Percentiles rank a stretch among this genome's conserved stretches.
Conservation (phyloP, 2,888 invertebrate species). For the Watsonalla binaria region DNA sequence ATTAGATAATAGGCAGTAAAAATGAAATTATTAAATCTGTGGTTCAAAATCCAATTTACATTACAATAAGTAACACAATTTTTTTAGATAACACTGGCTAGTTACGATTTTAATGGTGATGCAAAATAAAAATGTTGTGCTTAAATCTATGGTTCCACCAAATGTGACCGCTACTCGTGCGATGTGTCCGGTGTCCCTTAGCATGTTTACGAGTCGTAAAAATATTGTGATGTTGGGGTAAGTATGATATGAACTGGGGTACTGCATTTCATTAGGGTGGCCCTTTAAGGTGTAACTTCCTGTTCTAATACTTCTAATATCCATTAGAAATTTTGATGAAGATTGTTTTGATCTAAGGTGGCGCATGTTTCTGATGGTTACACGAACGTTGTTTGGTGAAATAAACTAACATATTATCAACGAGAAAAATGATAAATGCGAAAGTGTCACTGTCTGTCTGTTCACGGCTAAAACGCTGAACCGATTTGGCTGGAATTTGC, state of each 20-base stretch:
- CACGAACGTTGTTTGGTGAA: no score
- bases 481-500: no score
- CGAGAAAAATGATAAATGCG: no score
- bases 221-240: constrained; percentile 43
- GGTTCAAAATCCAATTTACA: no score
- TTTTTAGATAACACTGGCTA: neutral
- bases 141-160: constrained; percentile 6
- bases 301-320: constrained; percentile 23
- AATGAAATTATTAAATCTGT: no score
- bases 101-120: neutral
- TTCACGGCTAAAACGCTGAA: no score
- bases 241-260: constrained; percentile 36
- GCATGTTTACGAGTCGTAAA: constrained; percentile 61
- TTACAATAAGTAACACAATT: no score
- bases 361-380: neutral
- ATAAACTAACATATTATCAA: no score
- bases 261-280: constrained; percentile 35
- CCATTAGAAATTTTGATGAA: constrained; percentile 14
- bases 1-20: no score
- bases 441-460: no score
- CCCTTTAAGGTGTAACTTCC: constrained; percentile 32
- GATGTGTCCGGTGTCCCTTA: constrained; percentile 34
- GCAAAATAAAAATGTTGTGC: no score
- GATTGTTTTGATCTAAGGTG: neutral
- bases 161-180: constrained; percentile 32